These are phyloP conservation scores for Lepidothrix coronata DNA, from an alignment of 2,113 vertebrate genomes.

Conservation along the genomic window DNA sequence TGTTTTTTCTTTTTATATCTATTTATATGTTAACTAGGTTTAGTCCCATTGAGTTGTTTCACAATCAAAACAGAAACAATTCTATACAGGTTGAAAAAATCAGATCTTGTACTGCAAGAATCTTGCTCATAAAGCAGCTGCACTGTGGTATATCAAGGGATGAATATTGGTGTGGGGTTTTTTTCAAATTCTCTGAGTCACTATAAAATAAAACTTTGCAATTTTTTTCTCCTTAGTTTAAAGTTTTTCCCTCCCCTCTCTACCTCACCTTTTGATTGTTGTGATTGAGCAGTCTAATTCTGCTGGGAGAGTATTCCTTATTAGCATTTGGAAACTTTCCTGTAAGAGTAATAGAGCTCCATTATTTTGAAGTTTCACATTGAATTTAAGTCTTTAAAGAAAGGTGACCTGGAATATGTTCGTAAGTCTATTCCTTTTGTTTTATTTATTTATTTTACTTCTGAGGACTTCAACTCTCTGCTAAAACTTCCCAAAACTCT, in stretches of 20 bases:
- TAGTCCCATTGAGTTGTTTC: background rate
- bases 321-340: background rate
- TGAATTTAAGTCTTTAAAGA: background rate
- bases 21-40: background rate
- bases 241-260: background rate
- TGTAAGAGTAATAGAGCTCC: background rate
- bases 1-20: background rate
- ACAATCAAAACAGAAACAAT: background rate
- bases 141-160: background rate
- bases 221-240: background rate
- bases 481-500: background rate
- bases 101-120: background rate
- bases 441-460: background rate
- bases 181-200: background rate
- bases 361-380: background rate
- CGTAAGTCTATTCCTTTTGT: background rate
- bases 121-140: background rate
- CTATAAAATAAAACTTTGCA: background rate
- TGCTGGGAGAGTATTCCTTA: background rate
- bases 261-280: background rate
- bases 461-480: background rate
- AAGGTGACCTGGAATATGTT: background rate
- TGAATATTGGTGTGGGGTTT: accelerated
- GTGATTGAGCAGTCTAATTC: background rate
- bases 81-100: background rate